Base-by-base conservation (phyloP, 2,113 vertebrate species). In the Embiotoca jacksoni region DNA sequence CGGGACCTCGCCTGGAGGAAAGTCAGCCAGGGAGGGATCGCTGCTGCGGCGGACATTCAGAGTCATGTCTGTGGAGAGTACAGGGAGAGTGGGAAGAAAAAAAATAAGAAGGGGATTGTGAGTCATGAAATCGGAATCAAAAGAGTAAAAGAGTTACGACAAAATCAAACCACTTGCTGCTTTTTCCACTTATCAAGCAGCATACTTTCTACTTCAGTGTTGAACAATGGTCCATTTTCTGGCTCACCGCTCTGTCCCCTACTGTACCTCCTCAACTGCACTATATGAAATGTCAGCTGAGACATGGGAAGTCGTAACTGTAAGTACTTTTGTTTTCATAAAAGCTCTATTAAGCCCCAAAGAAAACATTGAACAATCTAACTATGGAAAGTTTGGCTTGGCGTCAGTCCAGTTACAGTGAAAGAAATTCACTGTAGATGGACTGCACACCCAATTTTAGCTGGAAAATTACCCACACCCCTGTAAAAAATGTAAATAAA, bases 41-140 rank as follows among this genome's bases (percentile, higher is more conserved):
- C 98, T 99, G 86, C 97, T 99, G 30, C 97, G 97, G 7, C 98
- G 97, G 39, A 99, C 98, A 2, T 96, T 97, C 68, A 99, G 96
- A 74, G 96, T 96, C 98, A 99, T 99, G 93, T 95, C 98, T 99
- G 75, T 60, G 78, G 70, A 84, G 46, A 58, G 55, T 0, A 37
- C 15, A 49, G 3, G 44, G 23, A 71, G 16, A 37, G 10, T n/a
- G 44, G 37, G 23, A 50, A 44, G 55, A 36, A 52, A 44, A 52
- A 44, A 59, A 32, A 15, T 7, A 44, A 44, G 41, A n/a, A 33
- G 3, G 49, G n/a, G 32, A 33, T 68, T 36, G 32, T 35, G 10
- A 39, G 13, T 52, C 46, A 32, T 32, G 72, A 4, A 56, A 39
- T 55, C n/a, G 73, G 13, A 35, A 64, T 69, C 66, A 41, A 72